Base-by-base conservation (phyloP, 2,888 invertebrate genomes). In the Cantharis flavilabris region DNA sequence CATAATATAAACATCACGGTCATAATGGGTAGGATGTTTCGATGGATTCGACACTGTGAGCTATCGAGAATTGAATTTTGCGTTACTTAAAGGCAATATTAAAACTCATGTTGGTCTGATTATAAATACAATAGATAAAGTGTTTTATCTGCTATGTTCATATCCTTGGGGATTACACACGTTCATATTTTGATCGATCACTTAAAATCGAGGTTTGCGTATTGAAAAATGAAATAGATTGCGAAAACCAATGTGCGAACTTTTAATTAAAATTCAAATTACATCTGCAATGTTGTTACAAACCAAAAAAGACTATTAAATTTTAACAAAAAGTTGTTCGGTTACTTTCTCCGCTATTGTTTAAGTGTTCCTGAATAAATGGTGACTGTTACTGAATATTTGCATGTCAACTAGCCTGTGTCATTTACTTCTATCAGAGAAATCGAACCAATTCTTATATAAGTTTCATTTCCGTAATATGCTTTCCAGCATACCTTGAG, bases 311-410 rank as follows among this genome's bases (percentile, higher is more conserved):
- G 23, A 76, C 69, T 14, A 64, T 67, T 69, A 62, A 49, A 76
- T 64, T 62, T 76, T 33, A 69, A 72, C 72, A 76, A 67, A 62
- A 30, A 69, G 62, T 62, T 70, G 62, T 9, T 16, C 49, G 63
- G 70, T 65, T 65, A 76, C 76, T 76, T 76, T 76, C 76, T 73
- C 76, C 72, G 49, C 72, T 33, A 76, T 76, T 76, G 76, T 76
- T 76, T 72, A 69, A 72, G 20, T 33, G 69, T 76, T 70, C 70
- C 64, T 73, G 49, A 70, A 70, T 67, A 67, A 67, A 67, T 73
- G 72, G 73, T 65, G 69, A 70, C 73, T 73, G 76, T 76, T 72
- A 76, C 72, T 72, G 70, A 76, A 70, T 76, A 76, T 76, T 76
- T 76, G 70, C 76, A 76, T 76, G 69, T 76, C 73, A 70, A 76